Percentiles rank a stretch among this genome's conserved stretches.
These are phyloP conservation scores for Leptothorax acervorum DNA, from an alignment of 2,888 invertebrate genomes.

Conservation along the genomic window DNA sequence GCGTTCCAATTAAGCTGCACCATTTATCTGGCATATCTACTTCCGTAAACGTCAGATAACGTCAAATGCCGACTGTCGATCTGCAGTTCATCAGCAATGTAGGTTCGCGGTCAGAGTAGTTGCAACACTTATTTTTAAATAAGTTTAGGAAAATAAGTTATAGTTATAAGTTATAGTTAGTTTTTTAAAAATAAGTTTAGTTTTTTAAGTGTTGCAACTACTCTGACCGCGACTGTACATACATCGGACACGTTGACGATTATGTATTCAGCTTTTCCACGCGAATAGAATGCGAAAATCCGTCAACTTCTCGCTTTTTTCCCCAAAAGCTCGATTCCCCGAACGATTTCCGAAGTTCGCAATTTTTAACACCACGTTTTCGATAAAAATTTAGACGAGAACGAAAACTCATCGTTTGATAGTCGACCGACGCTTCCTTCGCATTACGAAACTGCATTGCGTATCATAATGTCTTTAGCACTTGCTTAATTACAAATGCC, in stretches of 20 bases:
- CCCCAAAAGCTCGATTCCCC: neutral
- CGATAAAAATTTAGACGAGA: neutral
- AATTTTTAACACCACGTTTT: neutral
- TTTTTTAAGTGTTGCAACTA: no score
- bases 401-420: neutral
- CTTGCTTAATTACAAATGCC: slow-evolving; percentile 4
- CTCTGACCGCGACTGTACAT: no score
- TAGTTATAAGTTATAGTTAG: no score
- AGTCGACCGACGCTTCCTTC: neutral
- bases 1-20: slow-evolving; percentile 71
- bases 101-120: no score
- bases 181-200: no score
- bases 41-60: slow-evolving; percentile 67
- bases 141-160: no score
- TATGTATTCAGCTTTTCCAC: slow-evolving; percentile 1
- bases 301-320: neutral
- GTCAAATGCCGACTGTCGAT: slow-evolving; percentile 35
- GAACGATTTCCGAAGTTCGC: neutral
- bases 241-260: slow-evolving; percentile 2
- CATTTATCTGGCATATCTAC: slow-evolving; percentile 67
- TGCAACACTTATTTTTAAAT: no score
- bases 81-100: slow-evolving; percentile 20
- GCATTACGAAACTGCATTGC: neutral
- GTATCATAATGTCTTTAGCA: neutral
- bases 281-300: neutral